Percentiles rank a stretch among this genome's conserved stretches.
Conservation (phyloP, 2,888 invertebrate species). For the Corbicula japonica region DNA sequence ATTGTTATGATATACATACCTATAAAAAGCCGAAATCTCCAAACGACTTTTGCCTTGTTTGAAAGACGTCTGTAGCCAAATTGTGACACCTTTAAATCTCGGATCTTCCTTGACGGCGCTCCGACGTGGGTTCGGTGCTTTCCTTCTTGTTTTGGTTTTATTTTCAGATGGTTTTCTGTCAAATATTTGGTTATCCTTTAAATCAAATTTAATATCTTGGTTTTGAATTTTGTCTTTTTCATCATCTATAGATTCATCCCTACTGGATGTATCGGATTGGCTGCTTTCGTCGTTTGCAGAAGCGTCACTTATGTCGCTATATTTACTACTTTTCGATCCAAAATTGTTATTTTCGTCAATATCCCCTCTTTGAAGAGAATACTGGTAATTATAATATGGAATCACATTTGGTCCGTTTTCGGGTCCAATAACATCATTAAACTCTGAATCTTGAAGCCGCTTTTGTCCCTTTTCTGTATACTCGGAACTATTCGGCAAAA, state of each 20-base stretch:
- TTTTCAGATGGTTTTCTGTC: neutral
- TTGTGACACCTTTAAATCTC: conserved; percentile 78
- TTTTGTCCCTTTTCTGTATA: neutral
- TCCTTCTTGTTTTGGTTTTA: conserved; percentile 57
- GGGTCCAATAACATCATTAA: conserved; percentile 28
- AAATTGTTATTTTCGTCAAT: conserved; percentile 21
- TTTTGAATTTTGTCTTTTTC: neutral
- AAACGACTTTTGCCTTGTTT: conserved; percentile 70
- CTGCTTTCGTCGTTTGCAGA: conserved; percentile 19
- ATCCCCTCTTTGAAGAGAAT: neutral
- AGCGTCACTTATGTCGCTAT: conserved; percentile 33
- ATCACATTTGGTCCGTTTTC: neutral
- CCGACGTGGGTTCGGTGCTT: conserved; percentile 69
- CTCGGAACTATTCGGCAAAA: neutral
- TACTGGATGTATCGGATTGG: conserved; percentile 9
- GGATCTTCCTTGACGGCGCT: conserved; percentile 78
- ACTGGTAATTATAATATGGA: neutral
- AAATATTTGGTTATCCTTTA: too few species aligned
- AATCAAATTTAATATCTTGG: too few species aligned
- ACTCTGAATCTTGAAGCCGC: neutral
- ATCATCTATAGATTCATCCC: conserved; percentile 5
- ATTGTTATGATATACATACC: too few species aligned
- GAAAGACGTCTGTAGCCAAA: conserved; percentile 75
- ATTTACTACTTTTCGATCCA: neutral
- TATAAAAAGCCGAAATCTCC: conserved; percentile 77